Percentiles rank a stretch among this genome's conserved stretches.
Evolutionary conservation across 2,888 invertebrate genomes (phyloP).

Genomic region (Nomada fucata): DNA sequence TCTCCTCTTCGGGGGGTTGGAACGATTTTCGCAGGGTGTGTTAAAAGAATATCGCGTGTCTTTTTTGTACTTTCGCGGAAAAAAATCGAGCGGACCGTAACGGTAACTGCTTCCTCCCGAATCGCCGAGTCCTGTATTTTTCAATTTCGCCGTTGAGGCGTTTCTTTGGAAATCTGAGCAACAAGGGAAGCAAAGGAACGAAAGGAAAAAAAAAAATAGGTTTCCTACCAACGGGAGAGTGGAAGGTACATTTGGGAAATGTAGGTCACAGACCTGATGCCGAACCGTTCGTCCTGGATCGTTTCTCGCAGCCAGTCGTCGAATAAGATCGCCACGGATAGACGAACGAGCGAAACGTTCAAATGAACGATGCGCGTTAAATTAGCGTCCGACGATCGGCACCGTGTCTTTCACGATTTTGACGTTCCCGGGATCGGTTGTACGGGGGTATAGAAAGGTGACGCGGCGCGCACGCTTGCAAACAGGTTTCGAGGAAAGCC

Average conservation of each 20-base stretch:
- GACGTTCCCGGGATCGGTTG: conserved; percentile 50
- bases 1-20: conserved; percentile 59
- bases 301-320: no score
- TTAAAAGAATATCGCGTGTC: conserved; percentile 67
- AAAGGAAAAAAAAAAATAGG: background rate
- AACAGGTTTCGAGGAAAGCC: conserved; percentile 62
- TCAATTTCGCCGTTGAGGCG: conserved; percentile 36
- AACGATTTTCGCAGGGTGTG: conserved; percentile 52
- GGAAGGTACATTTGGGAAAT: conserved; percentile 1
- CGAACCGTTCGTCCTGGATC: background rate
- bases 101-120: conserved; percentile 55
- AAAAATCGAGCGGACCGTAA: conserved; percentile 61
- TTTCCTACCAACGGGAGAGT: background rate
- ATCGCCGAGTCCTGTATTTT: conserved; percentile 27
- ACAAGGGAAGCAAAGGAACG: no score
- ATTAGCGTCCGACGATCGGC: conserved; percentile 27
- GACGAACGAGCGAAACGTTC: background rate
- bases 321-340: background rate
- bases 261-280: conserved; percentile 8
- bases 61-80: conserved; percentile 31
- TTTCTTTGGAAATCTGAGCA: background rate
- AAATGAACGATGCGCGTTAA: background rate
- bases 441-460: conserved; percentile 23
- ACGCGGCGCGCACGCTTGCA: conserved; percentile 35
- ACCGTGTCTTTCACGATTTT: conserved; percentile 16